A percentile compares a stretch with the other conserved stretches of the same genome.
These are phyloP conservation scores for Campylorhamphus procurvoides DNA, from an alignment of 2,113 vertebrate genomes.

Conservation along the genomic window DNA sequence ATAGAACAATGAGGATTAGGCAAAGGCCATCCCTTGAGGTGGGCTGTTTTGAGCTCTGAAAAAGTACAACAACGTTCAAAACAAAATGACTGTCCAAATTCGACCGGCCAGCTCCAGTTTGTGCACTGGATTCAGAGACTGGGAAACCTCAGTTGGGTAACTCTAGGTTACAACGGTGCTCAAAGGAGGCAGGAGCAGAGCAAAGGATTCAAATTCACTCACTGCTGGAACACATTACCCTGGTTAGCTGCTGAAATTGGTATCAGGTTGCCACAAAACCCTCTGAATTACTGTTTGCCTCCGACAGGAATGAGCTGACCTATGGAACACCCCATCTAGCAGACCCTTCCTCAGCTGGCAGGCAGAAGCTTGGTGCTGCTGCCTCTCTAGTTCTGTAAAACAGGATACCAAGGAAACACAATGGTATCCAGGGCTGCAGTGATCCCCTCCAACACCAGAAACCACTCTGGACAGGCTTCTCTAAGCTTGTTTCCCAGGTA, in stretches of 20 bases:
- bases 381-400: not conserved
- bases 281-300: not conserved
- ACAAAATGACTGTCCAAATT: not conserved
- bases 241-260: not conserved
- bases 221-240: not conserved
- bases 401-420: not conserved
- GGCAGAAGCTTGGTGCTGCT: not conserved
- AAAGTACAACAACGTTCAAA: not conserved
- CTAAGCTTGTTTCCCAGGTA: not conserved
- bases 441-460: not conserved
- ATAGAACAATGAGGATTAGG: not conserved
- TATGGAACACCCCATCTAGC: not conserved
- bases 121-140: rapidly evolving
- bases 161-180: not conserved
- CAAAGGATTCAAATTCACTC: not conserved
- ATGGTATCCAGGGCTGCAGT: not conserved
- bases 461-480: not conserved
- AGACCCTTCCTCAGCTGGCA: not conserved
- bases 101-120: rapidly evolving
- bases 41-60: not conserved
- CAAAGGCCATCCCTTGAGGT: not conserved
- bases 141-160: not conserved
- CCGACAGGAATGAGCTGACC: not conserved
- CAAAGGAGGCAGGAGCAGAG: not conserved
- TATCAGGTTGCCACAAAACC: not conserved